Evolutionary conservation across 2,113 vertebrate species (phyloP).

Genomic region (Zosterops lateralis): DNA sequence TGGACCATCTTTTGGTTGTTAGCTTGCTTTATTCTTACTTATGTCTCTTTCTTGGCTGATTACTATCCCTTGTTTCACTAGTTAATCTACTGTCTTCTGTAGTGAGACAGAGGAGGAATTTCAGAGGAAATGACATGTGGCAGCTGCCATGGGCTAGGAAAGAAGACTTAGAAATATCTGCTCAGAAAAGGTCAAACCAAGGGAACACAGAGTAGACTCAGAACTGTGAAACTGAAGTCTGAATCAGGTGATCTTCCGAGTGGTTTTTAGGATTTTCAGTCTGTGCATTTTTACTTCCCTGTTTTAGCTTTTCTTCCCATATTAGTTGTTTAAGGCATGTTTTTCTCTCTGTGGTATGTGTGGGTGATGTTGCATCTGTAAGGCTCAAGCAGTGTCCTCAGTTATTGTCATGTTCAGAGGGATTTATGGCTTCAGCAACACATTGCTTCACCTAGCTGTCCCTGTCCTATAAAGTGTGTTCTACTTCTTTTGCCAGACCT

Average conservation of each 20-base stretch:
- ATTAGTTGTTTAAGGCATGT: neutral
- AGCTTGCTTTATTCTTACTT: neutral
- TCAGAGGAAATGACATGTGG: neutral
- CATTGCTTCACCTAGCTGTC: neutral
- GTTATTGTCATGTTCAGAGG: neutral
- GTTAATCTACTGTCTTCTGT: neutral
- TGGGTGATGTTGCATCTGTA: neutral
- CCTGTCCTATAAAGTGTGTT: slow-evolving; percentile 49
- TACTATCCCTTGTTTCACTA: neutral
- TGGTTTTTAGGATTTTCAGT: neutral
- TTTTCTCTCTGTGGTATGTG: neutral
- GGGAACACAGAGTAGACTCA: neutral
- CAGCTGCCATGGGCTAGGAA: neutral
- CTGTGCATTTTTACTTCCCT: neutral
- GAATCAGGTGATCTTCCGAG: neutral
- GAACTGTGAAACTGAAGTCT: neutral
- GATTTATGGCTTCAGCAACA: slow-evolving; percentile 3
- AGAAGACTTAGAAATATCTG: neutral
- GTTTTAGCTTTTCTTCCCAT: neutral
- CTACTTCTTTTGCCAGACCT: slow-evolving; percentile 43
- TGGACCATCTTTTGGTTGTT: neutral
- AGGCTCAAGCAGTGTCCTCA: neutral
- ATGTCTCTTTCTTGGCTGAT: neutral
- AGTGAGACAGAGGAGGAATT: neutral
- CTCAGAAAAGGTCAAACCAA: neutral